Conservation (phyloP, 1,140 invertebrate species). For the Drosophila willistoni region DNA sequence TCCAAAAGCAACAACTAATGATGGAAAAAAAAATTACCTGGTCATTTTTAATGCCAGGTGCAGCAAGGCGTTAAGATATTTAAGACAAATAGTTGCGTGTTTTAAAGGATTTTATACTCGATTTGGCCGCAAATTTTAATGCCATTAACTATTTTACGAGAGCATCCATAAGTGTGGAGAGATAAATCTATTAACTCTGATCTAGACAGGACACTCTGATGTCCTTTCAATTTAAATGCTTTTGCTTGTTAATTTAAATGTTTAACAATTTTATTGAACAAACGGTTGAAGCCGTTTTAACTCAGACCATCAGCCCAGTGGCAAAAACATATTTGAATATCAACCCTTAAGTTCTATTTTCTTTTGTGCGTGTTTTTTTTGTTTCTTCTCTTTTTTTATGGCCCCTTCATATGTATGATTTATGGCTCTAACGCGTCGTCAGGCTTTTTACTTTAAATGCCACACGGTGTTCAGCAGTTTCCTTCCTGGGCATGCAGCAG, state of each 20-base stretch:
- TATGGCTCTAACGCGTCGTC: slow-evolving; percentile 50
- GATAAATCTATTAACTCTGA: background rate
- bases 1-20: background rate
- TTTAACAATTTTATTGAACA: slow-evolving; percentile 1
- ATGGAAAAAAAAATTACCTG: background rate
- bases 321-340: slow-evolving; percentile 6
- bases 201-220: background rate
- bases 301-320: background rate
- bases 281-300: background rate
- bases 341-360: slow-evolving; percentile 7
- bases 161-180: too few relatives aligned
- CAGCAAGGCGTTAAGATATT: slow-evolving; percentile 12
- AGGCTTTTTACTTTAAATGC: slow-evolving; percentile 64
- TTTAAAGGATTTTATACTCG: background rate
- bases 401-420: slow-evolving; percentile 55
- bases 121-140: background rate
- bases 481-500: slow-evolving; percentile 14
- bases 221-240: background rate
- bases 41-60: background rate
- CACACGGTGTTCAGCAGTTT: slow-evolving; percentile 21
- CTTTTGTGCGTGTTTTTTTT: background rate
- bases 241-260: background rate
- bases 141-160: background rate
- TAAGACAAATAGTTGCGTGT: slow-evolving; percentile 2
- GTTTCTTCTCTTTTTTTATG: slow-evolving; percentile 9